Evolutionary conservation across 2,113 vertebrate genomes (phyloP), one percentile per base, ranked within the genome.

Genomic region (Tor tambroides): DNA sequence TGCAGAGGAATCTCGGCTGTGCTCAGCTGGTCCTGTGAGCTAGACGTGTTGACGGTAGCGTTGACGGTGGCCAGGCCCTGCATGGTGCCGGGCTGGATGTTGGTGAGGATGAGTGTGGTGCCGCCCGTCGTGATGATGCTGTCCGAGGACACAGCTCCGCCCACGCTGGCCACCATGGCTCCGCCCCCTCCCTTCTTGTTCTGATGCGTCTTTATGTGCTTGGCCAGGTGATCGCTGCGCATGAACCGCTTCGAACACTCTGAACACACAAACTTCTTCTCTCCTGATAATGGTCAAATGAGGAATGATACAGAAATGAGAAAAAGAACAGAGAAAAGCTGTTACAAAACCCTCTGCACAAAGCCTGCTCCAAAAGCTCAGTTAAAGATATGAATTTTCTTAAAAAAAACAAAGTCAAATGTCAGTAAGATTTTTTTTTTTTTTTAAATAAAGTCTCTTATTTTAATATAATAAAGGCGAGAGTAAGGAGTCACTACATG

Each of bases 181-280:
- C 71, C 71, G 93, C 96, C 96, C 71, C 97, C 96, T 90, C 96
- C 97, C 95, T 99, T 99, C 96, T 99, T 99, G 96, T 99, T 99
- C 93, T 98, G 97, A 95, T 99, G 98, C 81, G 98, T 99, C 97
- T 99, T 99, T 95, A 99, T 99, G 94, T 99, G 98, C 96, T 99
- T 99, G 93, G 98, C 98, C 96, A 99, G 97, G 91, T 99, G 98
- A 93, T 99, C 98, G 92, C 98, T 99, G 93, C 98, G 97, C 98
- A 99, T 99, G 93, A 99, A 99, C 90, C 98, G 96, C 94, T 99
- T 99, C 92, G 97, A 98, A 95, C 98, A 99, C 95, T 99, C 98
- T 7, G 97, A 97, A 95, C 98, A 99, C 92, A 98, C 97, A 94
- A 99, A 99, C 93, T 99, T 99, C 96, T 99, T 99, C 94, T 99